Base-by-base conservation (phyloP, 2,797 vertebrate genomes). In the Semotilus atromaculatus region DNA sequence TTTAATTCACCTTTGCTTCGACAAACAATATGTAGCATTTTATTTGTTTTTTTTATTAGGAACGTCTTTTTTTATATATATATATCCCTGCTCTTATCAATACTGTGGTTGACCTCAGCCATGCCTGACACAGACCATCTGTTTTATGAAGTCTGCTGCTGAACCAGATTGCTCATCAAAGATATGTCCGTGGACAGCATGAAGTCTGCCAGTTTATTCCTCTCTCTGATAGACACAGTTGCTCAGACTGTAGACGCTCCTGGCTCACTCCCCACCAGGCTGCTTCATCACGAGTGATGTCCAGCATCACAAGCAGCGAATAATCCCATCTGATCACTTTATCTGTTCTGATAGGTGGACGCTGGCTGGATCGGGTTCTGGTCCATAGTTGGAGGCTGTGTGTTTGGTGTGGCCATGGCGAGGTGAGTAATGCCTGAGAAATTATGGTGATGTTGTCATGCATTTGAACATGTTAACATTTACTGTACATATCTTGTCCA, bases 311-410 rank as follows among this genome's bases (percentile, higher is more conserved):
- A 86, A 88, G 60, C 72, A 78, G 64, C 40, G 53, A 83, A 88
- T 85, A 85, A 79, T 60, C 62, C 43, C 68, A 13, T 7, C 66
- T 79, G 75, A 84, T 71, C 11, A 29, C 31, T 58, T 81, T 80
- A 40, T 80, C 48, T 87, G 10, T 26, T 64, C 48, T 86, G 23
- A 86, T 93, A 99, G 98, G 96, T 99, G 82, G 96, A 99, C 86
- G 98, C 98, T 77, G 98, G 98, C 87, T 99, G 98, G 98, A 98
- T 99, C 88, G 98, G 98, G 77, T 99, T 99, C 95, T 99, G 98
- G 97, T 99, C 98, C 31, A 95, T 95, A 58, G 93, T 99, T 80
- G 98, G 98, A 79, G 98, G 98, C 78, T 99, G 98, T 91, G 95
- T 99, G 88, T 96, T 99, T 91, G 98, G 98, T 88, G 96, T 99